Evolutionary conservation across 2,113 vertebrate genomes (phyloP), one percentile per base, ranked within the genome.

Genomic region (Upupa epops): DNA sequence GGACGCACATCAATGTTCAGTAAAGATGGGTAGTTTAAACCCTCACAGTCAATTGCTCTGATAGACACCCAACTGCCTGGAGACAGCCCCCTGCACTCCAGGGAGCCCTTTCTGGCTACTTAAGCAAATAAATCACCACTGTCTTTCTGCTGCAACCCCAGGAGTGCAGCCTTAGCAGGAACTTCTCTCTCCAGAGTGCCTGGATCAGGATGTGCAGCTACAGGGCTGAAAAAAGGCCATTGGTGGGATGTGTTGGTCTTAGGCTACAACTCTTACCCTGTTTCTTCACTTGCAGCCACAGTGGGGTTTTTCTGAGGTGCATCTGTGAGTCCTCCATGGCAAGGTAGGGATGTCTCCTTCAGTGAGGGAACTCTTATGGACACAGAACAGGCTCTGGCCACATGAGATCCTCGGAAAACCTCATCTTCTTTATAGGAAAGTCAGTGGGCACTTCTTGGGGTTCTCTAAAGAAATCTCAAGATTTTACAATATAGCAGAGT

Each of bases 241-340:
- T 17, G 42, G 4, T 42, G 17, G 31, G 17, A 8, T 34, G 24
- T 1, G 0, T 0, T 17, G 5, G 15, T 5, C 18, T 75, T 32
- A 37, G 32, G 19, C 29, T n/a, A 11, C 36, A 5, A 9, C n/a
- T 64, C 45, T 63, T 31, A 58, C 25, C 2, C 6, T 11, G 7
- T 60, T 72, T 84, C 29, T 21, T 56, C 59, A 69, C 21, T 9
- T 9, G 56, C 26, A 76, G 13, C 48, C 2, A 0, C 14, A 0
- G 7, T 1, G 5, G 1, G 7, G 3, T 2, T 11, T 34, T 86
- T n/a, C 46, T 61, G 51, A 11, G 14, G 5, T 70, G 16, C 36
- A 18, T 40, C 52, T 17, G 9, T 34, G 26, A 3, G 15, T 31
- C 29, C 25, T 48, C 49, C 13, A 5, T 4, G 2, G n/a, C 2